Evolutionary conservation across 1,140 invertebrate species (phyloP), one percentile per base, ranked within the genome.

Genomic region (Ganaspis sp.): DNA sequence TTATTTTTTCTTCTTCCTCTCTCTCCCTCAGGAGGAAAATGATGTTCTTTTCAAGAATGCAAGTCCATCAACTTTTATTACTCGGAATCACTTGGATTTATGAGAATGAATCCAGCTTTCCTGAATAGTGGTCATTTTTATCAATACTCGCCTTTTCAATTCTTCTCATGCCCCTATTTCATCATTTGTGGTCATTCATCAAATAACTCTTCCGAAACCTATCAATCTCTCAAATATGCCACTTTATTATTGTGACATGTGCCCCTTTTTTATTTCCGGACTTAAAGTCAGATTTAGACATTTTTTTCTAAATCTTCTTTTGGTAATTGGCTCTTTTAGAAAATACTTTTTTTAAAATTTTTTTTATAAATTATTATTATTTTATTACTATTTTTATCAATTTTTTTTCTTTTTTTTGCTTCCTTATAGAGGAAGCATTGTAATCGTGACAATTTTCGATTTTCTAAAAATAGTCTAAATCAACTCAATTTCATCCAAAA

Each of bases 51-150:
- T 64, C 5, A 15, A 64, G 54, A 64, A 64, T 23, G 23, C 54
- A 64, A 64, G 21, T 64, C 54, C 54, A 64, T 64, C 54, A 64
- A 64, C 9, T 64, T 64, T 64, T 64, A 64, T 64, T 64, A 64
- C 54, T 26, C 15, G 23, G 23, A 64, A 26, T 64, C 54, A 64
- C 23, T 64, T 26, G 54, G 23, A 64, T 64, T 64, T 64, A 26
- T 64, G 21, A 64, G 21, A 15, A 64, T 64, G 54, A 64, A 26
- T 64, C 11, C 3, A 64, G 12, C 54, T 26, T 5, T 64, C 23
- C 21, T 26, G 21, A 9, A 26, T 64, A 15, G 21, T 29, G 54
- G 54, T 64, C 54, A 64, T 64, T 64, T 26, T 23, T 58, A 58
- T 58, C 54, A 26, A 58, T 58, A 64, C 21, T 4, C 21, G 23